Evolutionary conservation across 1,140 invertebrate genomes (phyloP).

Genomic region (Catajapyx aquilonaris): DNA sequence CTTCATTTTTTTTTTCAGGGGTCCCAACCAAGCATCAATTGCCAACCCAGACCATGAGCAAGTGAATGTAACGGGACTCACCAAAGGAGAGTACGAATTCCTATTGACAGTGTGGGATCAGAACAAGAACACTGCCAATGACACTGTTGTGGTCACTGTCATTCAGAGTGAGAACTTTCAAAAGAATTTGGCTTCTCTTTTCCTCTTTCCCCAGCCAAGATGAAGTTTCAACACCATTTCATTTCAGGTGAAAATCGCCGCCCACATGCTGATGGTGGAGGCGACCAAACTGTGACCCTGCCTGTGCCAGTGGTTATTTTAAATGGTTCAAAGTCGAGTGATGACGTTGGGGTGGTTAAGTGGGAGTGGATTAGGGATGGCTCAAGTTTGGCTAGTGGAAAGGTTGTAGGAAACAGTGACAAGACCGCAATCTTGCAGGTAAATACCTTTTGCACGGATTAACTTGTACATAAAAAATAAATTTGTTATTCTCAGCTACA

Average conservation of each 20-base stretch:
- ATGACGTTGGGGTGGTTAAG: slow-evolving; percentile 66
- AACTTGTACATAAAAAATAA: neutral
- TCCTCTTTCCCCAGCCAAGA: neutral
- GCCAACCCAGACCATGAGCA: slow-evolving; percentile 25
- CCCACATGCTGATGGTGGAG: slow-evolving; percentile 70
- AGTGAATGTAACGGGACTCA: slow-evolving; percentile 51
- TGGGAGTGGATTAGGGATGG: slow-evolving; percentile 68
- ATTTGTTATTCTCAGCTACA: slow-evolving; percentile 3
- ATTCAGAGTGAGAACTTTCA: slow-evolving; percentile 60
- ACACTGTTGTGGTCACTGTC: slow-evolving; percentile 53
- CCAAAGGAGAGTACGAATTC: slow-evolving; percentile 65
- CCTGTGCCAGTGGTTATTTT: slow-evolving; percentile 53
- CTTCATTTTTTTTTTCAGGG: slow-evolving; percentile 20
- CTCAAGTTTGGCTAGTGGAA: slow-evolving; percentile 62
- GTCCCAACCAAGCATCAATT: slow-evolving; percentile 31
- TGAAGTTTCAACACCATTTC: slow-evolving; percentile 9
- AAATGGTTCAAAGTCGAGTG: slow-evolving; percentile 65
- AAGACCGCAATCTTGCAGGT: slow-evolving; percentile 55
- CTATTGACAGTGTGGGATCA: slow-evolving; percentile 66
- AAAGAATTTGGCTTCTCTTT: neutral
- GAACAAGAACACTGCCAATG: slow-evolving; percentile 51
- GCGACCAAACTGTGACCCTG: slow-evolving; percentile 50
- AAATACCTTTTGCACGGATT: slow-evolving; percentile 11
- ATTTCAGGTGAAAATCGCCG: slow-evolving; percentile 61
- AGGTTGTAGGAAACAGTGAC: slow-evolving; percentile 49